phyloP scores from a whole-genome alignment of 2,888 invertebrate species.

The Rotaria macrura region DNA sequence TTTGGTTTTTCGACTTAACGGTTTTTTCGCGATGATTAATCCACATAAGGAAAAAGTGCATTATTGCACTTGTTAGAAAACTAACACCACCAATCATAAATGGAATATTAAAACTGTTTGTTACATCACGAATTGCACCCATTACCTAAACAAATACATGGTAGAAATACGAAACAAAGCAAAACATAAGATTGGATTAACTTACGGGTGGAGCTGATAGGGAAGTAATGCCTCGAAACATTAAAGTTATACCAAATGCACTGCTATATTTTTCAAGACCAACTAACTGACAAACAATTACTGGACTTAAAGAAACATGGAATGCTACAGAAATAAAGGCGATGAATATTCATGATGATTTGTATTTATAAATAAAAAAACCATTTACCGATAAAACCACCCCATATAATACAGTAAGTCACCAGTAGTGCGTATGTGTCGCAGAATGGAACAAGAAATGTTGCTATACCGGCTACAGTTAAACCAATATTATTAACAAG shows the following conservation, averaged over 20 bases:
- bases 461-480: background rate
- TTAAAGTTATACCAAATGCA: background rate
- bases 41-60: background rate
- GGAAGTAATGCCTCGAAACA: constrained; percentile 10
- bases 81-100: background rate
- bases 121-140: background rate
- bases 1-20: background rate
- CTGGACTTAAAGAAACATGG: background rate
- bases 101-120: background rate
- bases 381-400: background rate
- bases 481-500: constrained; percentile 14
- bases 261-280: background rate
- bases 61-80: background rate
- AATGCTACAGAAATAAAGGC: background rate
- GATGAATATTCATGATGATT: background rate
- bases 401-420: background rate
- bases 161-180: background rate
- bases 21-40: background rate
- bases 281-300: constrained; percentile 2
- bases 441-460: background rate
- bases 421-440: background rate
- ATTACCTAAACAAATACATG: background rate
- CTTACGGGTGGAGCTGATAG: background rate
- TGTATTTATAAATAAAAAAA: background rate
- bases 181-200: background rate